Evolutionary conservation across 2,797 vertebrate genomes (phyloP), one percentile per base, ranked within the genome.

Genomic region (Phoxinus dragarum): DNA sequence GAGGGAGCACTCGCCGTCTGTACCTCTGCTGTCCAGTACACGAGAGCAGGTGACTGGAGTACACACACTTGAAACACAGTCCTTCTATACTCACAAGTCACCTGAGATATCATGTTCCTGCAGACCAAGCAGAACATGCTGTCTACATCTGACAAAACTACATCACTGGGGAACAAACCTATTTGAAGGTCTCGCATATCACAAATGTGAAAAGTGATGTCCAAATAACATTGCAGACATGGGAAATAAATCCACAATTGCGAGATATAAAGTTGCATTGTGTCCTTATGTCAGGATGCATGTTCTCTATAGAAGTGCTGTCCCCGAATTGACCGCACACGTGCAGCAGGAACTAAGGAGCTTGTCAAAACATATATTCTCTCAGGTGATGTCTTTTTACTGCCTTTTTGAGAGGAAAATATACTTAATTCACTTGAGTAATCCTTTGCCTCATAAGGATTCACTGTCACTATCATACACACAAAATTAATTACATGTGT

Each of bases 1-100:
- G 85, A 78, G 85, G 66, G 75, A 69, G 80, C 61, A 52, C 42
- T 54, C 52, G 34, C 73, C 27, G 23, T 3, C 61, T 81, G 56
- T 49, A 61, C 74, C 31, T 61, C 40, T 78, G 66, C 80, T 71
- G 23, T 68, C 73, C 40, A 61, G 23, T 27, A 83, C 72, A 83
- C 23, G 2, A 84, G 56, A 84, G 47, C 82, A 84, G 64, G 74
- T 69, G 47, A 76, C 47, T 52, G 59, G n/a, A 31, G 64, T 21
- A 59, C 78, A 40, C 23, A 8, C 79, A 59, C 23, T 42, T 42
- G 78, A 44, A 81, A 81, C 44, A 66, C 67, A 75, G 67, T 80
- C 77, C 84, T 59, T 75, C 42, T 42, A 42, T n/a, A 21, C 34
- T 67, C 17, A 14, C 31, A 76, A 27, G 36, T 59, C 40, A 54